Conservation (phyloP, 30 jellyfish, hydroid and myxozoan species). For the Turritopsis rubra region DNA sequence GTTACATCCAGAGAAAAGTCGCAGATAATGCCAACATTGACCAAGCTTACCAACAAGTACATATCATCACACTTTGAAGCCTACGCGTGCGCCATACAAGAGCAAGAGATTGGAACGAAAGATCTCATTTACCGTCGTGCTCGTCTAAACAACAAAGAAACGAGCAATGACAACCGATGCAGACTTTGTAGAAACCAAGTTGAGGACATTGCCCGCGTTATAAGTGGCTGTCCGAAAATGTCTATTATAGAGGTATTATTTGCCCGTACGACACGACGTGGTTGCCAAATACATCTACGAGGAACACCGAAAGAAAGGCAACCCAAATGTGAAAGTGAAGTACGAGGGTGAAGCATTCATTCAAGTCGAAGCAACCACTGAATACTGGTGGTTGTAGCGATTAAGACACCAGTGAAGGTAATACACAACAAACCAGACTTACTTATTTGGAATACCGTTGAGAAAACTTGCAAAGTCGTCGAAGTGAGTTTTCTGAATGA, state of each 20-base stretch:
- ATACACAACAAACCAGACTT: neutral
- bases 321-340: neutral
- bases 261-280: constrained; percentile 19
- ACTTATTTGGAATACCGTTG: too few species aligned
- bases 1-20: constrained; percentile 9
- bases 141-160: neutral
- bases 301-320: neutral
- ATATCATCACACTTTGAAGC: too few species aligned
- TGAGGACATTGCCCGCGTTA: constrained; percentile 20
- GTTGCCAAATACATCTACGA: neutral
- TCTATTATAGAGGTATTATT: constrained; percentile 17
- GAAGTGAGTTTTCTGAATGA: too few species aligned
- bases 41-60: constrained; percentile 1
- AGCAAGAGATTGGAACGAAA: too few species aligned
- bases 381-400: neutral
- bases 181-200: constrained; percentile 1
- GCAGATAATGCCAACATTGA: neutral
- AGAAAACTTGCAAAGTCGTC: too few species aligned
- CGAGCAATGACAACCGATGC: constrained; percentile 6
- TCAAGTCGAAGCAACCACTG: neutral
- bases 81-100: too few species aligned
- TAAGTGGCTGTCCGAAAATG: constrained; percentile 21
- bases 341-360: neutral
- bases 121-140: neutral
- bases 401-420: neutral